Evolutionary conservation across 1,140 invertebrate genomes (phyloP), one percentile per base, ranked within the genome.

Genomic region (Drosophila novamexicana): DNA sequence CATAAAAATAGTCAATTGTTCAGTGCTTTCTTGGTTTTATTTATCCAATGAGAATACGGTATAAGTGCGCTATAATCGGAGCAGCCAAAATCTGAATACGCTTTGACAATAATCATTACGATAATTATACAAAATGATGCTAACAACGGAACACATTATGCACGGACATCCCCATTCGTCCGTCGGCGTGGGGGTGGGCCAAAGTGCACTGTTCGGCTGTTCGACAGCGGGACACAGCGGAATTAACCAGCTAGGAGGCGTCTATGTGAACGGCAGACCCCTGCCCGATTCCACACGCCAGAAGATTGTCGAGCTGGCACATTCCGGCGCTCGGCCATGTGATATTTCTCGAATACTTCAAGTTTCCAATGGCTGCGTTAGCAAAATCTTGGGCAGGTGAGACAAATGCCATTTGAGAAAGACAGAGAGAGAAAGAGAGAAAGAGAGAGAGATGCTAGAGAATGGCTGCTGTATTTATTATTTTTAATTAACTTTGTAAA

Each of bases 191-290:
- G 66, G 71, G 12, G 93, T 94, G 77, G 93, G 93, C 61, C 94
- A 94, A 82, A 94, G 95, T 80, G 94, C 94, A 74, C 94, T 96
- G 75, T 96, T 96, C 93, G 95, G 95, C 62, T 96, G 95, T 92
- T 96, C 95, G 36, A 95, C 95, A 66, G 95, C 96, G 18, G 98
- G 98, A 75, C 98, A 98, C 94, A 98, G 97, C 93, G 98, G 98
- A 68, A 97, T 99, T 90, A 99, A 99, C 94, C 98, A 99, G 94
- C 95, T 99, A 73, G 98, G 98, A 64, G 98, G 98, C 44, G 98
- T 99, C 58, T 99, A 98, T 94, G 98, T 99, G 70, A 99, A 99
- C 93, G 99, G 99, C 22, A 94, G 99, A 69, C 99, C 99, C 7
- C 94, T 99, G 88, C 98, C 98, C 1, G 98, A 99, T 93, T 97